Evolutionary conservation across 92 coral and sea anemone genomes (phyloP).

Genomic region (Zoanthus sociatus): DNA sequence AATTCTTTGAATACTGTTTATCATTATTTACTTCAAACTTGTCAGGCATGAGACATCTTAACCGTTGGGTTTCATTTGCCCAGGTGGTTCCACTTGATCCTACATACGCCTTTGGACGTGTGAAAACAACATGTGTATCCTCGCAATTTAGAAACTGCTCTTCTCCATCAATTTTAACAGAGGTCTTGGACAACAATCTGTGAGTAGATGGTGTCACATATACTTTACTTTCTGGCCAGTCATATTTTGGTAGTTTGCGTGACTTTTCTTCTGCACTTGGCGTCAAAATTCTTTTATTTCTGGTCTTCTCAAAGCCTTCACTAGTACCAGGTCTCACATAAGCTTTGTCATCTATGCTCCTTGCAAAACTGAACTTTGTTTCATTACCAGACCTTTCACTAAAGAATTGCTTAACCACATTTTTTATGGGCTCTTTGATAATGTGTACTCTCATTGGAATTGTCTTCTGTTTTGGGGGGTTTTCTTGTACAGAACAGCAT

Average conservation of each 20-base stretch:
- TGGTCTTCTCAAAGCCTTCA: neutral
- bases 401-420: slow-evolving; percentile 49
- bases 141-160: neutral
- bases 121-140: slow-evolving; percentile 2
- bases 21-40: slow-evolving; percentile 1
- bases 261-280: slow-evolving; percentile 17
- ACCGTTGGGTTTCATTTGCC: slow-evolving; percentile 1
- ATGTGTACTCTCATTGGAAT: slow-evolving; percentile 59
- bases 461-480: slow-evolving; percentile 51
- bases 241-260: slow-evolving; percentile 22
- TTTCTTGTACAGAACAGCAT: slow-evolving; percentile 56
- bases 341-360: slow-evolving; percentile 73
- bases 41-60: slow-evolving; percentile 11
- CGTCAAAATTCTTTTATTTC: neutral
- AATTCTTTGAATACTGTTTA: slow-evolving; percentile 38
- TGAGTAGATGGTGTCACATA: slow-evolving; percentile 14
- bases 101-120: neutral
- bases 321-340: slow-evolving; percentile 56
- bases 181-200: neutral
- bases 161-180: neutral
- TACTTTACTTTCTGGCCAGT: slow-evolving; percentile 25
- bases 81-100: slow-evolving; percentile 3
- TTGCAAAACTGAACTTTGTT: slow-evolving; percentile 48
- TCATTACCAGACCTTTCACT: slow-evolving; percentile 14
- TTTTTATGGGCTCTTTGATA: slow-evolving; percentile 69